phyloP scores from a whole-genome alignment of 1,140 invertebrate species.

The Heliothis virescens region DNA sequence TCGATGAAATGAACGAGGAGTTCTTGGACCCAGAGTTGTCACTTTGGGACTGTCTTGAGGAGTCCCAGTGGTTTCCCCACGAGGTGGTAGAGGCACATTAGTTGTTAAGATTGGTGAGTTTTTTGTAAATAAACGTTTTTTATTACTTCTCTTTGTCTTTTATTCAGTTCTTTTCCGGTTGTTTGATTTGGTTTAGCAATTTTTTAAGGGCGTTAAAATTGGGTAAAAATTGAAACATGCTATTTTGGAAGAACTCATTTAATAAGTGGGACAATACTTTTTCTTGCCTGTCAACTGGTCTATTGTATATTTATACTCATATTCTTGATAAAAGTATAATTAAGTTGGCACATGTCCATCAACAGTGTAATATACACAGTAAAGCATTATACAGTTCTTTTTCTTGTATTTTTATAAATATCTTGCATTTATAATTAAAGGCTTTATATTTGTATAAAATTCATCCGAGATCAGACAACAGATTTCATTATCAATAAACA shows the following conservation, averaged over 20 bases:
- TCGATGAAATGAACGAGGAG: conserved; percentile 92
- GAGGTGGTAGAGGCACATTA: conserved; percentile 72
- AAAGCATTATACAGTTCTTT: background rate
- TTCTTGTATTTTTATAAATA: background rate
- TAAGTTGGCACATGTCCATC: background rate
- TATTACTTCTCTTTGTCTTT: background rate
- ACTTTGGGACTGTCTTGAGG: conserved; percentile 93
- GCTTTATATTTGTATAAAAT: conserved; percentile 13
- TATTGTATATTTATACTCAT: background rate
- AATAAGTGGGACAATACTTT: background rate
- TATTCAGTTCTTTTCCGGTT: background rate
- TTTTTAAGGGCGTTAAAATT: too few species aligned
- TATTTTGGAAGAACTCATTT: conserved; percentile 13
- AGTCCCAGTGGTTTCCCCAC: conserved; percentile 90
- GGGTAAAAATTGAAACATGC: background rate
- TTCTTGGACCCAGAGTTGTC: conserved; percentile 90
- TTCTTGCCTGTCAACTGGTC: background rate
- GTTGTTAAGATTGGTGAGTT: conserved; percentile 26
- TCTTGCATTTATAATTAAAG: conserved; percentile 2
- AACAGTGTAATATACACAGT: background rate
- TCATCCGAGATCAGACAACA: conserved; percentile 26
- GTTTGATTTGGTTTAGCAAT: too few species aligned
- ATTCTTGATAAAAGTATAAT: background rate
- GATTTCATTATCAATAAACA: conserved; percentile 9
- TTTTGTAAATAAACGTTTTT: conserved; percentile 47